Conservation (phyloP, 1,140 invertebrate genomes). For the Ptiloglossa arizonensis region DNA sequence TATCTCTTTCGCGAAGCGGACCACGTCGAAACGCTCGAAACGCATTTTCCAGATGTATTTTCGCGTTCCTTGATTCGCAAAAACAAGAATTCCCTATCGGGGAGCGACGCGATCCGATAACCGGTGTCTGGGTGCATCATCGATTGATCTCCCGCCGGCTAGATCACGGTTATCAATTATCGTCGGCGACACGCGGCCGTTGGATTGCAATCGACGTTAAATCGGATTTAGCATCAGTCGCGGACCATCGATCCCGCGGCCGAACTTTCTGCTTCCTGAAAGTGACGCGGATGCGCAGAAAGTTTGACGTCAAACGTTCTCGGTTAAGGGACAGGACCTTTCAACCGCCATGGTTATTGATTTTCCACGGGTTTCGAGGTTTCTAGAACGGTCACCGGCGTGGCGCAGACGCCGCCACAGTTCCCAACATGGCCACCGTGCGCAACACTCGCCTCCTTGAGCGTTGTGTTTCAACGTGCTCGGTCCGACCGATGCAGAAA, state of each 20-base stretch:
- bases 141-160: too few relatives aligned
- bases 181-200: too few relatives aligned
- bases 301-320: conserved; percentile 51
- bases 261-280: conserved; percentile 32
- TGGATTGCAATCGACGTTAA: neutral
- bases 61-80: too few relatives aligned
- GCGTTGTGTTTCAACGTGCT: conserved; percentile 1
- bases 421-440: conserved; percentile 48
- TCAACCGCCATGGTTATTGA: conserved; percentile 50
- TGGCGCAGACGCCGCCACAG: conserved; percentile 58
- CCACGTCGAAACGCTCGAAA: too few relatives aligned
- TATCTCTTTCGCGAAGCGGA: too few relatives aligned
- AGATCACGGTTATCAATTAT: neutral
- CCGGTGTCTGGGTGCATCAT: too few relatives aligned
- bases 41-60: too few relatives aligned
- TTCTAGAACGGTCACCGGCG: conserved; percentile 68
- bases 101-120: too few relatives aligned
- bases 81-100: too few relatives aligned
- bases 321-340: conserved; percentile 37
- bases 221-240: neutral
- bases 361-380: conserved; percentile 67
- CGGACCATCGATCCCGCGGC: conserved; percentile 22
- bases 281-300: conserved; percentile 42
- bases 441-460: neutral
- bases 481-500: neutral